Conservation (phyloP, 1,140 invertebrate genomes). For the Zaprionus davidi region DNA sequence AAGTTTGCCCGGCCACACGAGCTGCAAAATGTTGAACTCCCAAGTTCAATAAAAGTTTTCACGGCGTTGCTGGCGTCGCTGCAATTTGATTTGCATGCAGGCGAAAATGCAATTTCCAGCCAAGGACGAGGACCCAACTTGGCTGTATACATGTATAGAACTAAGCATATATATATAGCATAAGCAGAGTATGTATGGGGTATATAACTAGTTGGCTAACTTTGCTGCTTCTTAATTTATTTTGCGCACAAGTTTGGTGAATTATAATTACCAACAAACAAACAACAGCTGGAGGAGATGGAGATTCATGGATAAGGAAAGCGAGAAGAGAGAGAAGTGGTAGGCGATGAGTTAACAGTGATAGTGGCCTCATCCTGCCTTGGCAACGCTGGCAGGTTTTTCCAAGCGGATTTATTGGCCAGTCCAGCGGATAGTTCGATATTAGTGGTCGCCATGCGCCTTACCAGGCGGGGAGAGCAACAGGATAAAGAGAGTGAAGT, state of each 20-base stretch:
- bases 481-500: not conserved
- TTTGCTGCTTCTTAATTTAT: slow-evolving; percentile 83
- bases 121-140: slow-evolving; percentile 9
- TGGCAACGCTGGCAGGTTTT: slow-evolving; percentile 41
- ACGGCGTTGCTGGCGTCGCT: slow-evolving; percentile 55
- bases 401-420: slow-evolving; percentile 73
- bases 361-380: not conserved
- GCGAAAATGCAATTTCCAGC: slow-evolving; percentile 74
- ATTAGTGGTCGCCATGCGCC: slow-evolving; percentile 60
- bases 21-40: slow-evolving; percentile 54
- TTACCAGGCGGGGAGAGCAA: not conserved
- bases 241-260: slow-evolving; percentile 71
- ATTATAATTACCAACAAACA: slow-evolving; percentile 71
- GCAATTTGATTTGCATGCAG: slow-evolving; percentile 79
- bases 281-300: slow-evolving; percentile 37
- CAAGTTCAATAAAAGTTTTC: slow-evolving; percentile 83
- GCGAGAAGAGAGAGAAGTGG: not conserved
- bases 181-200: not conserved
- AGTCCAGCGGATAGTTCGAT: slow-evolving; percentile 63
- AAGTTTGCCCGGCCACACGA: slow-evolving; percentile 12
- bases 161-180: slow-evolving; percentile 6
- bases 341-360: too few relatives aligned
- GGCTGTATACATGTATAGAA: not conserved
- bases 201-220: slow-evolving; percentile 45
- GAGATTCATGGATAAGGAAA: not conserved